Conservation (phyloP, 2,888 invertebrate genomes). For the Rambutsinella grinnellia region DNA sequence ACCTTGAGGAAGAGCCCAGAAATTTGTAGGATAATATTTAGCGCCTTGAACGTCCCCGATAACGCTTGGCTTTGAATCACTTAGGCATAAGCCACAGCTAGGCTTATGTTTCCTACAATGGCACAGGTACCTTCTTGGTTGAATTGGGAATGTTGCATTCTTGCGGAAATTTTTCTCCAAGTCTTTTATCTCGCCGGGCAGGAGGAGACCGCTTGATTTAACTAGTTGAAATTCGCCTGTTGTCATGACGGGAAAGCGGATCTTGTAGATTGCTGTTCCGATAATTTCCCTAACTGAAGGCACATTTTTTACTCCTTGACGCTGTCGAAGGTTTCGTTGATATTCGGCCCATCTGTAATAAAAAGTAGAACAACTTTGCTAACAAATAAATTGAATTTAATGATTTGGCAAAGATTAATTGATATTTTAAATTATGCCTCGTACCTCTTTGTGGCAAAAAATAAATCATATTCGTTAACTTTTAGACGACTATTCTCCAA, state of each 20-base stretch:
- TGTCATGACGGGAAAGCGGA: constrained; percentile 47
- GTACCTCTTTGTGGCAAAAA: constrained; percentile 12
- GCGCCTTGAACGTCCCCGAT: no score
- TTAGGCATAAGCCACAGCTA: background rate
- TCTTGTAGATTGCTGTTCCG: constrained; percentile 48
- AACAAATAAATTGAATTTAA: background rate
- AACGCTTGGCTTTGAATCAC: background rate
- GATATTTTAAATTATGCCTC: no score
- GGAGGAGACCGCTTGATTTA: constrained; percentile 1
- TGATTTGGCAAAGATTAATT: background rate
- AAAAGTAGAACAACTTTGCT: background rate
- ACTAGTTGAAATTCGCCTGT: constrained; percentile 26
- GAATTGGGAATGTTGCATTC: constrained; percentile 14
- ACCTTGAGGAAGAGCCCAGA: background rate
- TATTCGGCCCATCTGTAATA: constrained; percentile 9
- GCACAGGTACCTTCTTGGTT: background rate
- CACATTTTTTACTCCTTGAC: no score
- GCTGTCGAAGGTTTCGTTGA: constrained; percentile 2
- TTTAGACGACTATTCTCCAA: background rate
- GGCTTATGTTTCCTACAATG: background rate
- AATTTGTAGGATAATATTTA: no score
- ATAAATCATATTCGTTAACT: background rate
- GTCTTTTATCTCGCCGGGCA: constrained; percentile 25
- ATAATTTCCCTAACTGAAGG: constrained; percentile 19
- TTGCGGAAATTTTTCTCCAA: constrained; percentile 26